Evolutionary conservation across 2,797 vertebrate genomes (phyloP).

Genomic region (Epinephelus coioides): DNA sequence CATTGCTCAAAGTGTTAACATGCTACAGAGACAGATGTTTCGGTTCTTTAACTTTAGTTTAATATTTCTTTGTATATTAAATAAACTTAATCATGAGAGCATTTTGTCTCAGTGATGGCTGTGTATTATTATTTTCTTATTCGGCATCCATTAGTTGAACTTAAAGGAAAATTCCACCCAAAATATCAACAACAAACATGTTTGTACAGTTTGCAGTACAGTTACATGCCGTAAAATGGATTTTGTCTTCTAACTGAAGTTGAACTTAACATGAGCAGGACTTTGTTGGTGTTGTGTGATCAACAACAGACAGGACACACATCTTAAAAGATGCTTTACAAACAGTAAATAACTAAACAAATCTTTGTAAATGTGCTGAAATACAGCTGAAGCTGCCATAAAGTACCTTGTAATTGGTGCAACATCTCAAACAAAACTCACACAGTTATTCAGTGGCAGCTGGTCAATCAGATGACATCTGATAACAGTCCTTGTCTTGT

Average conservation of each 20-base stretch:
- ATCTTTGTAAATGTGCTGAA: neutral
- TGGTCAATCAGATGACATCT: neutral
- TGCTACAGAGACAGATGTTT: neutral
- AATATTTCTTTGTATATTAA: neutral
- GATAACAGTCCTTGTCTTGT: neutral
- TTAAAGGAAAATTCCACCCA: neutral
- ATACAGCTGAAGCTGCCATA: neutral
- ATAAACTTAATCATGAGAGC: rapidly evolving
- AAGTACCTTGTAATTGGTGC: neutral
- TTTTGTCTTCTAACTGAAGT: no score
- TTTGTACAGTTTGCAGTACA: rapidly evolving
- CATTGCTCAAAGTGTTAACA: constrained; percentile 37
- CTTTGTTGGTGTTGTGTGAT: neutral
- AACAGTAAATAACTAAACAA: neutral
- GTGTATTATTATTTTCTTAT: neutral
- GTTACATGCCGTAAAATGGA: neutral
- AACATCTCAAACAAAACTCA: neutral
- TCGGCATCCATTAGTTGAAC: neutral
- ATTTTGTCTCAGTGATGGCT: rapidly evolving
- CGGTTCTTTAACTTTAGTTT: neutral
- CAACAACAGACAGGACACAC: neutral
- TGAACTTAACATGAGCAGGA: no score
- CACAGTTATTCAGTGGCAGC: neutral
- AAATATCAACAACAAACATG: neutral
- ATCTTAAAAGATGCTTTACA: neutral